A percentile compares a stretch with the other conserved stretches of the same genome.
Conservation (phyloP, 2,113 vertebrate genomes). For the Turdus rufiventris region DNA sequence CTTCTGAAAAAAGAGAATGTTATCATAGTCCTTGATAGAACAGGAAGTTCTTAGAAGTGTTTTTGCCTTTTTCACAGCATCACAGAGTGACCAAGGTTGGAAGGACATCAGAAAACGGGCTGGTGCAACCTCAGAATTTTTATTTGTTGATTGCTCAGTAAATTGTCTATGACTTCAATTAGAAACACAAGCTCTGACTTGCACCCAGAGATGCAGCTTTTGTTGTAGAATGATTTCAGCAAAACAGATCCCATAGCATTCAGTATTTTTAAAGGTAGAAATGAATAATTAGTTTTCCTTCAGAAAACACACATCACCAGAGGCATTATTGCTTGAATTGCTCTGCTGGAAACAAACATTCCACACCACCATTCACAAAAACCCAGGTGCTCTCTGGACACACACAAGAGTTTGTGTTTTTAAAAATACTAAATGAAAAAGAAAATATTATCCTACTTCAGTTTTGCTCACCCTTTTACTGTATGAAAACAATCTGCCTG, state of each 20-base stretch:
- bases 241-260: neutral
- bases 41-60: neutral
- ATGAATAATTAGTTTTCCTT: neutral
- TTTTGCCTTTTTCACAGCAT: neutral
- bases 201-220: neutral
- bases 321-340: neutral
- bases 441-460: neutral
- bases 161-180: neutral
- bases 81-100: neutral
- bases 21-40: neutral
- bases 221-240: neutral
- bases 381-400: neutral
- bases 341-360: neutral
- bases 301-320: neutral
- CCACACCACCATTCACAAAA: neutral
- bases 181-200: neutral
- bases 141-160: neutral
- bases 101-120: neutral
- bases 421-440: neutral
- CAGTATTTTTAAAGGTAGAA: neutral
- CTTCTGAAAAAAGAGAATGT: neutral
- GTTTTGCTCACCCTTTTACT: neutral
- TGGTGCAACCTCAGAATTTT: neutral
- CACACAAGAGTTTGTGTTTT: neutral
- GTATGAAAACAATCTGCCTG: neutral